Conservation (phyloP, 2,888 invertebrate genomes). For the Drosophila greeni region DNA sequence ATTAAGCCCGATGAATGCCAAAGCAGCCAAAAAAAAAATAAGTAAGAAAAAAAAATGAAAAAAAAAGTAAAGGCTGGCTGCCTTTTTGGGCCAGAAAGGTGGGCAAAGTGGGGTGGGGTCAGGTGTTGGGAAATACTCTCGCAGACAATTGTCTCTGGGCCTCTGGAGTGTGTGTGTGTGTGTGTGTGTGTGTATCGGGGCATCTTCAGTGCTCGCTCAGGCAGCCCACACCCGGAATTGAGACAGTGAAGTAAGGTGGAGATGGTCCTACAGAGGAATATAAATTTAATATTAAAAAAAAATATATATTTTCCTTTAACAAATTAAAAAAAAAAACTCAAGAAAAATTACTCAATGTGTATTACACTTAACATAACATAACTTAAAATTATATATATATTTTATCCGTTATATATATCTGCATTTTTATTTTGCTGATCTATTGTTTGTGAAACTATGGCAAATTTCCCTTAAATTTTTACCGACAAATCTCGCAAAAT, state of each 20-base stretch:
- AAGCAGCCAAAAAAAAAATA: background rate
- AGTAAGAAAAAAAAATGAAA: background rate
- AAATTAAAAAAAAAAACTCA: too few relatives aligned
- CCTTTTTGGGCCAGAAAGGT: constrained; percentile 11
- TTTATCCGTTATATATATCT: too few relatives aligned
- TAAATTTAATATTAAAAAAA: background rate
- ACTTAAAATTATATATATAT: too few relatives aligned
- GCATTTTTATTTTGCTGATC: too few relatives aligned
- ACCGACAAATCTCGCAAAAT: too few relatives aligned
- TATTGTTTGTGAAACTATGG: too few relatives aligned
- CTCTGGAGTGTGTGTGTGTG: constrained; percentile 25
- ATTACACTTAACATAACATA: too few relatives aligned
- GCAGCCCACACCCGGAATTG: constrained; percentile 31
- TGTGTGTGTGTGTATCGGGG: constrained; percentile 19
- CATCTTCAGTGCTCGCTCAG: constrained; percentile 13
- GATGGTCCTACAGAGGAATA: background rate
- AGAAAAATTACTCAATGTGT: too few relatives aligned
- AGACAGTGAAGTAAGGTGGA: constrained; percentile 53
- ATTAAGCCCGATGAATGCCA: constrained; percentile 55
- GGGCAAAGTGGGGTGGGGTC: constrained; percentile 22
- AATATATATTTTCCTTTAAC: too few relatives aligned
- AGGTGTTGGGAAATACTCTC: constrained; percentile 37
- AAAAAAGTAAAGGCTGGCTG: background rate
- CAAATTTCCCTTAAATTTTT: too few relatives aligned
- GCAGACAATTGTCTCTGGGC: constrained; percentile 33